Conservation (phyloP, 2,888 invertebrate genomes). For the Melinopterus prodromus region DNA sequence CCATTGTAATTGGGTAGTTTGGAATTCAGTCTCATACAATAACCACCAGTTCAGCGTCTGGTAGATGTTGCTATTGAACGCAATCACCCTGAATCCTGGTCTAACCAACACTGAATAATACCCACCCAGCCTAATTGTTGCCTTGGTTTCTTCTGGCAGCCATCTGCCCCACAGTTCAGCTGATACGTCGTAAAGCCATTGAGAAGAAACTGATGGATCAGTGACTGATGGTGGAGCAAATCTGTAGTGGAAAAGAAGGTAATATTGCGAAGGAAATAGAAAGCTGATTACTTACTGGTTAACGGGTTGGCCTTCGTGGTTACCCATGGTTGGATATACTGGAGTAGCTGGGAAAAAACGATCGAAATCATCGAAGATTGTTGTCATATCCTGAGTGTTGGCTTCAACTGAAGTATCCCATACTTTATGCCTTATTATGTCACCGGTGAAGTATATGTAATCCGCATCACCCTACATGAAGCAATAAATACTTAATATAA, state of each 20-base stretch:
- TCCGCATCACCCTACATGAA: slow-evolving; percentile 54
- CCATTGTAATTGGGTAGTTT: slow-evolving; percentile 82
- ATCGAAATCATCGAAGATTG: slow-evolving; percentile 46
- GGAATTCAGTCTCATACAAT: slow-evolving; percentile 68
- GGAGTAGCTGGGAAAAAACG: slow-evolving; percentile 46
- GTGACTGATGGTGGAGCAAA: slow-evolving; percentile 50
- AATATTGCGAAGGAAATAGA: slow-evolving; percentile 20
- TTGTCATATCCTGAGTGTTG: slow-evolving; percentile 68
- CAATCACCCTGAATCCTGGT: slow-evolving; percentile 78
- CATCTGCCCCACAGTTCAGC: slow-evolving; percentile 76
- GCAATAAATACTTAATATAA: not conserved
- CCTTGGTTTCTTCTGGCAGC: slow-evolving; percentile 70
- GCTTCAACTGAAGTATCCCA: slow-evolving; percentile 80
- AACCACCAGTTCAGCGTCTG: slow-evolving; percentile 73
- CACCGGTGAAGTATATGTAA: slow-evolving; percentile 85
- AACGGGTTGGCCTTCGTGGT: slow-evolving; percentile 77
- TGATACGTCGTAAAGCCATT: slow-evolving; percentile 80
- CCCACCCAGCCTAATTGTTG: slow-evolving; percentile 72
- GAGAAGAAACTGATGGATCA: slow-evolving; percentile 61
- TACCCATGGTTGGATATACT: slow-evolving; percentile 71
- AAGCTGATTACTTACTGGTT: slow-evolving; percentile 72
- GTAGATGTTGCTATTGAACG: slow-evolving; percentile 83
- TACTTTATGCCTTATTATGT: slow-evolving; percentile 85
- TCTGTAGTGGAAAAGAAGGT: slow-evolving; percentile 33
- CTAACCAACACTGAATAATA: slow-evolving; percentile 78